Evolutionary conservation across 2,797 vertebrate species (phyloP), one percentile per base, ranked within the genome.

Genomic region (Phataginus tetradactyla): DNA sequence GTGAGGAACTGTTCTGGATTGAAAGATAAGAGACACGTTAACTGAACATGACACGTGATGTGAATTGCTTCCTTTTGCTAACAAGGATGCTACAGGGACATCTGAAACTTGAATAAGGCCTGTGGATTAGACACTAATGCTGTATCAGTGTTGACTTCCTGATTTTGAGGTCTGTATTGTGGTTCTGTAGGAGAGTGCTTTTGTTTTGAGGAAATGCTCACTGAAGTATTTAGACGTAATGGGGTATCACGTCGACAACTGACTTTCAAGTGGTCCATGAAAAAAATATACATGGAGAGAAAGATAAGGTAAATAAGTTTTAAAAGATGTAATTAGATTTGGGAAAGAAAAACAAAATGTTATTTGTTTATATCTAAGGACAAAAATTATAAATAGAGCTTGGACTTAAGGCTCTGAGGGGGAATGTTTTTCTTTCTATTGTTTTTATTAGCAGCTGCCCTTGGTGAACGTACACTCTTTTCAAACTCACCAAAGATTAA

Each of bases 351-450:
- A 85, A 69, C 42, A 72, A 83, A 86, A 79, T 12, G n/a, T 85
- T 92, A 90, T 45, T 29, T 90, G 29, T 81, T 21, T 89, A 12
- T 29, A 78, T 15, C 51, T 34, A 23, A 86, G 23, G 49, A 78
- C 27, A 87, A 55, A 95, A 95, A 92, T 87, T 94, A 89, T 23
- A 89, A 90, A 69, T 12, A 95, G 45, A 83, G 7, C 11, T 88
- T 77, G 13, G n/a, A 49, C 32, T 83, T 78, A 86, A 90, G 85
- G 23, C 27, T 92, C 64, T 78, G 32, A 75, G 3, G 7, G 29
- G 23, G 13, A 55, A 66, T 80, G 27, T 9, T 11, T 74, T 90
- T 20, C 21, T n/a, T 49, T 7, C 21, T 69, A 34, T 64, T 42
- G 1, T 49, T 97, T 96, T 84, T 74, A 87, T 37, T 25, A 81